Evolutionary conservation across 2,888 invertebrate genomes (phyloP), one percentile per base, ranked within the genome.

Genomic region (Hyalella azteca): DNA sequence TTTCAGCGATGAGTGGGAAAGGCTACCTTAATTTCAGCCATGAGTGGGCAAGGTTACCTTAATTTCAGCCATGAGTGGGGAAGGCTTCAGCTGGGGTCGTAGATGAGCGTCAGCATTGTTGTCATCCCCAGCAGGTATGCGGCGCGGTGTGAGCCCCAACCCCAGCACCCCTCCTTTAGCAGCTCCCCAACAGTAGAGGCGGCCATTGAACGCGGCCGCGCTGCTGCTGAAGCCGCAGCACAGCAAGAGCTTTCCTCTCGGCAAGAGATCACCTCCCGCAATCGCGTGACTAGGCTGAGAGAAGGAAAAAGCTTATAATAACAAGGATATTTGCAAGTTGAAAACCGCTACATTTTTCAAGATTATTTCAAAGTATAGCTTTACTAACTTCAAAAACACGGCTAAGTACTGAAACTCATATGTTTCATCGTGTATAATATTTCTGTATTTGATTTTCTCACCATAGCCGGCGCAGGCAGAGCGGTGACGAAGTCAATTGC

Each of bases 191-290:
- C 91, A 91, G 86, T 90, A 92, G 4, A 92, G 89, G 80, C 88
- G 89, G 49, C 90, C 90, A 85, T 92, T 91, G 83, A 91, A 88
- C 36, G 92, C 89, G 19, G 91, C 87, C 9, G 90, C 91, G 19
- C 90, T 90, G 86, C 92, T 92, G 85, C 90, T 90, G 86, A 90
- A 91, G 19, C 92, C 92, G 85, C 91, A 90, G 85, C 90, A 90
- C 73, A 92, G 86, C 13, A 89, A 87, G 54, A 73, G 54, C 2
- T 59, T 19, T 15, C 39, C 59, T n/a, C 80, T 48, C 26, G 66
- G 66, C 13, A 73, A 66, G 15, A 77, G 41, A 32, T 75, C 77
- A 19, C 78, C 80, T 32, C 76, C 78, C 40, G 49, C 78, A 40
- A 7, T 76, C 80, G 45, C 15, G 45, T n/a, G n/a, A n/a, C n/a